A percentile compares a stretch with the other conserved stretches of the same genome.
phyloP scores from a whole-genome alignment of 1,140 invertebrate genomes.

The Pachypeltis micranthus region DNA sequence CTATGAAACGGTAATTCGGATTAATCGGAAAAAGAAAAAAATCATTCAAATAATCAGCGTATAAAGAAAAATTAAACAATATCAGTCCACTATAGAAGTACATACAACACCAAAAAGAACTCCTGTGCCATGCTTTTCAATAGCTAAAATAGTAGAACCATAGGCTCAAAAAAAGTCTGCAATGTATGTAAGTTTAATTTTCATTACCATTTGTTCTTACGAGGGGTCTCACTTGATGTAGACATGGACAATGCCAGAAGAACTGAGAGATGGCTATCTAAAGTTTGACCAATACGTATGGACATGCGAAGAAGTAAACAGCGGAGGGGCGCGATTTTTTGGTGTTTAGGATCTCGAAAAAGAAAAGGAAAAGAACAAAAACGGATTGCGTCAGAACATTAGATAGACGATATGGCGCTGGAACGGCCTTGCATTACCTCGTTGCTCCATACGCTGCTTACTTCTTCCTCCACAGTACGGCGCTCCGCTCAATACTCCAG shows the following conservation, averaged over 20 bases:
- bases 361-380: too few relatives aligned
- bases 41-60: conserved; percentile 10
- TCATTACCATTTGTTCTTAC: conserved; percentile 19
- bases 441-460: background rate
- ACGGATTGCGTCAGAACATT: too few relatives aligned
- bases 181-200: conserved; percentile 22
- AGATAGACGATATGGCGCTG: too few relatives aligned
- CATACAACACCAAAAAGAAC: conserved; percentile 20
- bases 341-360: too few relatives aligned
- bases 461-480: background rate
- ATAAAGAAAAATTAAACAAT: conserved; percentile 6
- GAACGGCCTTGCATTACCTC: too few relatives aligned
- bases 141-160: conserved; percentile 12
- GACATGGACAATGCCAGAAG: conserved; percentile 24
- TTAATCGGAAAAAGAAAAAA: conserved; percentile 9
- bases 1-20: background rate
- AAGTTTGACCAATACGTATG: background rate
- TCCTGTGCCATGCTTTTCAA: conserved; percentile 23
- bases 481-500: background rate
- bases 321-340: too few relatives aligned
- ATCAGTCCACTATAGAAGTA: conserved; percentile 12
- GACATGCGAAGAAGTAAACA: conserved; percentile 12
- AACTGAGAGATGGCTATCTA: conserved; percentile 13
- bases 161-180: conserved; percentile 20
- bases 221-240: conserved; percentile 20